Evolutionary conservation across 92 coral and sea anemone genomes (phyloP).

Genomic region (Heliopora coerulea): DNA sequence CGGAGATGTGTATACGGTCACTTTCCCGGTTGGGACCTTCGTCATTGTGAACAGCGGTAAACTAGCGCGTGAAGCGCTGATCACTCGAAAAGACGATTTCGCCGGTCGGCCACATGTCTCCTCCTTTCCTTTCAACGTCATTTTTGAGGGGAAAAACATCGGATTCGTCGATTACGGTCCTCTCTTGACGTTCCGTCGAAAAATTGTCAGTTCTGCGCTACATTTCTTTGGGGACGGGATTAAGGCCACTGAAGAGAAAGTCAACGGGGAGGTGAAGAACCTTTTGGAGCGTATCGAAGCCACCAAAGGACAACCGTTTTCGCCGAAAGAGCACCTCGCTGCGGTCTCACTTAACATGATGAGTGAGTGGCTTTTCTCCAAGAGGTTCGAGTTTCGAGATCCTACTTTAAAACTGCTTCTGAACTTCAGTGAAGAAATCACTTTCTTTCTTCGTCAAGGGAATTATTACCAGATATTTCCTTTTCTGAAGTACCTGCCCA

Average conservation of each 20-base stretch:
- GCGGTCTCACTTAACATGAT: constrained; percentile 76
- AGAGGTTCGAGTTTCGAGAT: constrained; percentile 38
- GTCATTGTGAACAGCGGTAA: constrained; percentile 82
- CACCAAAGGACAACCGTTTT: constrained; percentile 60
- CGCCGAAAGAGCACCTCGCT: constrained; percentile 59
- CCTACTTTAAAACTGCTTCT: neutral
- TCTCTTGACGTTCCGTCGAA: constrained; percentile 73
- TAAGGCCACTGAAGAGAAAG: constrained; percentile 61
- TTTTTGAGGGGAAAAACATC: constrained; percentile 70
- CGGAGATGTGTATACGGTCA: constrained; percentile 78
- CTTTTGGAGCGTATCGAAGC: constrained; percentile 58
- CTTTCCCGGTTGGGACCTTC: constrained; percentile 75
- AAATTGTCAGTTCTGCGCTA: constrained; percentile 85
- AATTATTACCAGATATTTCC: constrained; percentile 9
- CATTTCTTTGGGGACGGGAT: constrained; percentile 74
- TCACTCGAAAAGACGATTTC: constrained; percentile 77
- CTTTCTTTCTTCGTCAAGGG: constrained; percentile 16
- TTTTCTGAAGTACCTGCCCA: constrained; percentile 9
- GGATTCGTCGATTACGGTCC: constrained; percentile 81
- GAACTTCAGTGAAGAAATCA: constrained; percentile 1
- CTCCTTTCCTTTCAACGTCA: constrained; percentile 6
- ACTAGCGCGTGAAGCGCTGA: constrained; percentile 92
- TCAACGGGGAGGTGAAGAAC: constrained; percentile 62
- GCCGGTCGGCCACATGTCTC: constrained; percentile 74
- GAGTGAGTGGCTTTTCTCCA: constrained; percentile 81